Base-by-base conservation (phyloP, 2,113 vertebrate species). In the Muntiacus reevesi region DNA sequence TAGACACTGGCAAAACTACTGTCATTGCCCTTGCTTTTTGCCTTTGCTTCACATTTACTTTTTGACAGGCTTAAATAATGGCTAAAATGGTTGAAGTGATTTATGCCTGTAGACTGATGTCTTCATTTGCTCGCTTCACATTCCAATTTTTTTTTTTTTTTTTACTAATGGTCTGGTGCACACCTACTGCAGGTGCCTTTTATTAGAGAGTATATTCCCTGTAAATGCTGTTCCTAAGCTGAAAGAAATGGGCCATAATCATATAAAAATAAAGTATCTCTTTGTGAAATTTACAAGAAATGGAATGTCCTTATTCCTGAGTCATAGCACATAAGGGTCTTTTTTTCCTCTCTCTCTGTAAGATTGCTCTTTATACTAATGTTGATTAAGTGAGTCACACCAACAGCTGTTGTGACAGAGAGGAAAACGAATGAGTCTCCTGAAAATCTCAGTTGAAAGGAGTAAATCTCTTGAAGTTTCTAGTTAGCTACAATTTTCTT, bases 201-300 rank as follows among this genome's bases (percentile, higher is more conserved):
- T 98, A 98, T 98, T 97, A 93, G 93, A 95, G 81, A 93, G 95
- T 97, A 87, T 95, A 98, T 98, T 98, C 90, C 91, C 82, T 94
- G 86, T 97, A 94, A 97, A 97, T 93, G 97, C 57, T 43, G 60
- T 95, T 97, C 91, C 64, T 86, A 97, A 97, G 88, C 91, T 97
- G 95, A 95, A 93, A 97, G 97, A 98, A 98, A 98, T 98, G 97
- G 93, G 87, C 96, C 96, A 96, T 98, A 94, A 97, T 98, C 95
- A 71, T 96, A 98, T 96, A 97, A 98, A 98, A 94, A 62, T 96
- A 97, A 98, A 97, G 88, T 97, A 92, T 97, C 90, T 96, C 81
- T 98, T 94, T 88, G 93, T 79, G 93, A 91, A 96, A 98, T 98
- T 97, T 93, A 91, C 23, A 89, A 96, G 71, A 95, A 97, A 97